A percentile compares a stretch with the other conserved stretches of the same genome.
These are phyloP conservation scores for Petrolisthes manimaculis DNA, from an alignment of 2,888 invertebrate species.

Conservation along the genomic window DNA sequence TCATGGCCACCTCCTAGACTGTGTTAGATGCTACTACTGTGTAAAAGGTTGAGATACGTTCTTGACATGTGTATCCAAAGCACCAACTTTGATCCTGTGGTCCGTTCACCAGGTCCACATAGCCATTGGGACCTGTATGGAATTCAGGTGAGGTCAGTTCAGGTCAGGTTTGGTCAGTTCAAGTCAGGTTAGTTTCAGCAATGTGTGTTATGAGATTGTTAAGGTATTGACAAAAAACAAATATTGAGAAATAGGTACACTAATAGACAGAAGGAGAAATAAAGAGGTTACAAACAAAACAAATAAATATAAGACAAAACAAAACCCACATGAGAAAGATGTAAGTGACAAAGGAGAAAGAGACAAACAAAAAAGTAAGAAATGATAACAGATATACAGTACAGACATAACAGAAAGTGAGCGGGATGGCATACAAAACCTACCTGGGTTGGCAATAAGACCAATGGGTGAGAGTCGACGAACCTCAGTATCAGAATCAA, in stretches of 20 bases:
- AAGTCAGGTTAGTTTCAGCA: background rate
- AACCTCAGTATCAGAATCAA: slow-evolving; percentile 59
- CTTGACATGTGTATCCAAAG: slow-evolving; percentile 63
- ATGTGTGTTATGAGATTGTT: background rate
- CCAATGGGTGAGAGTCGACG: slow-evolving; percentile 60
- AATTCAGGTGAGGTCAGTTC: background rate
- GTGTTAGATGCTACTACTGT: slow-evolving; percentile 31
- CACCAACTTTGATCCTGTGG: slow-evolving; percentile 63
- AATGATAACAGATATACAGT: background rate
- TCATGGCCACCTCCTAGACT: slow-evolving; percentile 55
- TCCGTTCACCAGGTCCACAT: slow-evolving; percentile 61
- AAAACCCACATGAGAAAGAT: background rate
- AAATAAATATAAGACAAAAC: background rate
- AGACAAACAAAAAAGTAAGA: background rate
- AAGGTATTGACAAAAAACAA: background rate
- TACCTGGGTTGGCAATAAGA: slow-evolving; percentile 60
- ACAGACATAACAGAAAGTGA: background rate
- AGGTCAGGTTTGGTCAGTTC: background rate
- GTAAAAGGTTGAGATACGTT: slow-evolving; percentile 63
- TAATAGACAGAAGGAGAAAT: background rate
- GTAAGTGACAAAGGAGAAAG: background rate
- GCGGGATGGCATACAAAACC: background rate
- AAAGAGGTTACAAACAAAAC: background rate
- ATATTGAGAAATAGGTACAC: background rate
- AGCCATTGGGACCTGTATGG: slow-evolving; percentile 39